phyloP scores from a whole-genome alignment of 1,140 invertebrate species.

The Adoxophyes honmai region DNA sequence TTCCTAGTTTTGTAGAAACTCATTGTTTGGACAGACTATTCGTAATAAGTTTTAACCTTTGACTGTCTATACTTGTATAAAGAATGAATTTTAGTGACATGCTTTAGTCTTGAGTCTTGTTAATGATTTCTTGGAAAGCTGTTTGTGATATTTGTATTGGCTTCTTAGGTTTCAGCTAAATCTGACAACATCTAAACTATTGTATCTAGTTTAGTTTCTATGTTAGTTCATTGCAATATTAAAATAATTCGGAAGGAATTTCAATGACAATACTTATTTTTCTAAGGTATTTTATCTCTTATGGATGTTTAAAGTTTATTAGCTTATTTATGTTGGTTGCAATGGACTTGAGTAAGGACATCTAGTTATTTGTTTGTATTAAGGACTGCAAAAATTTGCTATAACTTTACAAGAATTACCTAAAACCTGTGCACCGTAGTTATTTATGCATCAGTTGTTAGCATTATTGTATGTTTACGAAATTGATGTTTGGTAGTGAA shows the following conservation, averaged over 20 bases:
- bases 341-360: slow-evolving; percentile 51
- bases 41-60: slow-evolving; percentile 71
- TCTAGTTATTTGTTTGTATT: slow-evolving; percentile 48
- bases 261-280: slow-evolving; percentile 30
- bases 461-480: slow-evolving; percentile 31
- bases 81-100: slow-evolving; percentile 63
- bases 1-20: slow-evolving; percentile 63
- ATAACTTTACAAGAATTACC: slow-evolving; percentile 44
- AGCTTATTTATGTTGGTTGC: slow-evolving; percentile 23
- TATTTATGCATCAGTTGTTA: slow-evolving; percentile 34
- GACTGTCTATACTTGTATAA: slow-evolving; percentile 58
- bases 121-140: slow-evolving; percentile 39
- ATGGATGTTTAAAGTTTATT: slow-evolving; percentile 20
- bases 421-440: slow-evolving; percentile 30
- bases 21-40: slow-evolving; percentile 60
- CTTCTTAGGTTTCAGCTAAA: slow-evolving; percentile 33
- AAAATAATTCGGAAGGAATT: slow-evolving; percentile 21
- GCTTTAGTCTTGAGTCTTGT: slow-evolving; percentile 36
- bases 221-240: slow-evolving; percentile 30
- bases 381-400: slow-evolving; percentile 65
- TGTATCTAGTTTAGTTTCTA: slow-evolving; percentile 21
- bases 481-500: slow-evolving; percentile 20
- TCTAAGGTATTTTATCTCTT: slow-evolving; percentile 28
- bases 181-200: not conserved
- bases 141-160: slow-evolving; percentile 68